These are phyloP conservation scores for Odontamblyopus lacepedii DNA, from an alignment of 2,797 vertebrate species.

Conservation along the genomic window DNA sequence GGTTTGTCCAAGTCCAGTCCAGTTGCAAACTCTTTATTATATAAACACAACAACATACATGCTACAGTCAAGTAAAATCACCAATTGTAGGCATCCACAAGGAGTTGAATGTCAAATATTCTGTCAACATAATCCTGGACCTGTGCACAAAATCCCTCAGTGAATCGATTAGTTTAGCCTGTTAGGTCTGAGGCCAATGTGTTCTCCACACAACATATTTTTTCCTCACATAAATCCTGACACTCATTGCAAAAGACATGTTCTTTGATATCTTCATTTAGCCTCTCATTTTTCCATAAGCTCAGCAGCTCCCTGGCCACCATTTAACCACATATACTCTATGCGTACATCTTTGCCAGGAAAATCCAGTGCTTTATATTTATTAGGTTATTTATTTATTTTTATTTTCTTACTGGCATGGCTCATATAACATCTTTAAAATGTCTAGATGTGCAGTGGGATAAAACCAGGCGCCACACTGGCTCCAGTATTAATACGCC, in stretches of 20 bases:
- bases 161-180: neutral
- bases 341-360: conserved; percentile 55
- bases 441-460: conserved; percentile 31
- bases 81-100: neutral
- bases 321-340: conserved; percentile 59
- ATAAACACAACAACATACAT: neutral
- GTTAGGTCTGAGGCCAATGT: conserved; percentile 1
- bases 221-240: conserved; percentile 30
- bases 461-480: conserved; percentile 58
- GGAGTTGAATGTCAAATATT: neutral
- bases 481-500: conserved; percentile 51
- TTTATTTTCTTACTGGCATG: conserved; percentile 44
- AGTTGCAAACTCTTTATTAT: neutral
- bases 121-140: neutral
- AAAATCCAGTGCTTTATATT: conserved; percentile 43
- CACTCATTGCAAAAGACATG: conserved; percentile 34
- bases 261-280: conserved; percentile 47
- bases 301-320: conserved; percentile 46
- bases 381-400: conserved; percentile 14
- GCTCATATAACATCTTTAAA: conserved; percentile 59
- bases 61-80: neutral
- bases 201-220: neutral
- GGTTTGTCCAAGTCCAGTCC: neutral
- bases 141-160: neutral
- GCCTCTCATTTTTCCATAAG: conserved; percentile 37